A percentile compares a stretch with the other conserved stretches of the same genome.
phyloP scores from a whole-genome alignment of 1,140 invertebrate species.

The Magallana angulata region DNA sequence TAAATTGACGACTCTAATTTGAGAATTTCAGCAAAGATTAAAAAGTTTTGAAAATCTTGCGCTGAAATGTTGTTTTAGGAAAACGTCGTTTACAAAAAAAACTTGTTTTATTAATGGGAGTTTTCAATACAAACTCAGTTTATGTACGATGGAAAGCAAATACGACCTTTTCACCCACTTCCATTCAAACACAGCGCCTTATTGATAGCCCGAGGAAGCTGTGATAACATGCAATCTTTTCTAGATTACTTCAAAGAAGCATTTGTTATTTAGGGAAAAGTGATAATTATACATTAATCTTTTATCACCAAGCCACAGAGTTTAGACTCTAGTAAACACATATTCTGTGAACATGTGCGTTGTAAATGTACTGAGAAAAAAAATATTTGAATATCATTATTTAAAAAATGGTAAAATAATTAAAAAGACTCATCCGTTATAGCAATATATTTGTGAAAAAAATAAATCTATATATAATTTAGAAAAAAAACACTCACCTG shows the following conservation, averaged over 20 bases:
- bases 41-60: not conserved
- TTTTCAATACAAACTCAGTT: not conserved
- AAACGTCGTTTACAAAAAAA: not conserved
- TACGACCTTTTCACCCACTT: not conserved
- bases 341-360: no score
- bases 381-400: no score
- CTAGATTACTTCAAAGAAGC: not conserved
- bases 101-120: constrained; percentile 27
- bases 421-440: no score
- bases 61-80: not conserved
- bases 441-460: no score
- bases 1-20: not conserved
- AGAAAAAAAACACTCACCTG: constrained; percentile 1
- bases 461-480: no score
- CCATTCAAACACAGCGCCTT: not conserved
- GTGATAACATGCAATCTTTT: not conserved
- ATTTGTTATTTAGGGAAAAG: not conserved
- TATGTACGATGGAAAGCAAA: constrained; percentile 8
- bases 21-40: not conserved
- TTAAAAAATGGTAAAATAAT: no score
- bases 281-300: not conserved
- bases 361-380: no score
- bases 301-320: not conserved
- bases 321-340: no score
- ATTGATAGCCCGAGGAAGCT: not conserved